Evolutionary conservation across 2,888 invertebrate genomes (phyloP).

Genomic region (Nomada ruficornis): DNA sequence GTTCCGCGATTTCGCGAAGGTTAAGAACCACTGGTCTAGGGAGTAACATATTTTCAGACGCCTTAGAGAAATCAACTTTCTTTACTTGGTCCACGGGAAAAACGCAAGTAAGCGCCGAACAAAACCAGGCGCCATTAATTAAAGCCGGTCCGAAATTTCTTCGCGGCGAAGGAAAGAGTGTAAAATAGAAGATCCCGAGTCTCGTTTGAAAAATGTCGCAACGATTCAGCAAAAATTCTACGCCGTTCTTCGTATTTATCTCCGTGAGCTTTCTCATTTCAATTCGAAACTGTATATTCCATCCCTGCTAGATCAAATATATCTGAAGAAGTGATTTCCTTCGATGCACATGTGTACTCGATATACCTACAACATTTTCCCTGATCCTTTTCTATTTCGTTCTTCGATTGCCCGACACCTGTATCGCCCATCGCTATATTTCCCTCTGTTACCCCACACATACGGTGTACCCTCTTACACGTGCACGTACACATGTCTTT

Average conservation of each 20-base stretch:
- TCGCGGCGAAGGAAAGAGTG: background rate
- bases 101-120: background rate
- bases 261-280: conserved; percentile 7
- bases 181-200: conserved; percentile 12
- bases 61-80: too few species aligned
- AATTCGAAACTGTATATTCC: conserved; percentile 19
- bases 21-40: too few species aligned
- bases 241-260: conserved; percentile 19
- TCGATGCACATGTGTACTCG: background rate
- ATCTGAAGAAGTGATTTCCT: conserved; percentile 20
- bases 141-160: conserved; percentile 25
- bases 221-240: conserved; percentile 30
- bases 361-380: conserved; percentile 10
- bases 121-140: conserved; percentile 36
- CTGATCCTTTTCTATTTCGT: conserved; percentile 9
- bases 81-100: background rate
- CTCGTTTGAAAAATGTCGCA: conserved; percentile 38
- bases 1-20: too few species aligned
- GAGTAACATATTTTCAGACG: too few species aligned
- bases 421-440: background rate
- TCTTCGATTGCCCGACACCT: conserved; percentile 9
- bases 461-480: background rate
- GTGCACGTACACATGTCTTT: background rate
- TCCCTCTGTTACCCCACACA: background rate
- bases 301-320: conserved; percentile 24